Evolutionary conservation across 92 coral and sea anemone species (phyloP).

Genomic region (Zoanthus sociatus): DNA sequence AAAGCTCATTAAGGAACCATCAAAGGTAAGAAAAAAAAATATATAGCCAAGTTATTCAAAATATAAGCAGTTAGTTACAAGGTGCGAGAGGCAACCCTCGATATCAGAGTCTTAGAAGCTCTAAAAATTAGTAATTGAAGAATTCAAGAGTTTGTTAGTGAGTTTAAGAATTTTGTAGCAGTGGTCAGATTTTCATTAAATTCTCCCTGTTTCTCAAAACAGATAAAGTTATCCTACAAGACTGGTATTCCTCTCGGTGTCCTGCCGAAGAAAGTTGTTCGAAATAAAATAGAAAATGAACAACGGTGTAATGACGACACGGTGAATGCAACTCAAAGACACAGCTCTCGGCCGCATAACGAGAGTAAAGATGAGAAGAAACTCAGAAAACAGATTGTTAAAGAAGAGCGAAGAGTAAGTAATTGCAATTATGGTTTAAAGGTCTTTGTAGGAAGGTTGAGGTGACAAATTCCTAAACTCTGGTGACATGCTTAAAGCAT

Average conservation of each 20-base stretch:
- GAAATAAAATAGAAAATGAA: constrained; percentile 32
- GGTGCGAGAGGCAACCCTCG: no score
- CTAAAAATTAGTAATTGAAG: no score
- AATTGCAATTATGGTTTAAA: background rate
- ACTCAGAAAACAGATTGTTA: constrained; percentile 84
- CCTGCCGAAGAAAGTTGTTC: constrained; percentile 57
- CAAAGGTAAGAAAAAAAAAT: constrained; percentile 70
- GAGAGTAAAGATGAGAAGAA: constrained; percentile 92
- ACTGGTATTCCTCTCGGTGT: constrained; percentile 94
- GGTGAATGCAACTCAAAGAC: background rate
- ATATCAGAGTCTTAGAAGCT: no score
- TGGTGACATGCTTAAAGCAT: no score
- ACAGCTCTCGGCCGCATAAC: constrained; percentile 54
- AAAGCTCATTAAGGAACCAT: constrained; percentile 82
- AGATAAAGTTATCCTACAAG: constrained; percentile 80
- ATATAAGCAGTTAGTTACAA: background rate
- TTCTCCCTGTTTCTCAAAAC: background rate
- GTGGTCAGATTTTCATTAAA: no score
- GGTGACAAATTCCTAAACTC: no score
- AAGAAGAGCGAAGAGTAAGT: constrained; percentile 87
- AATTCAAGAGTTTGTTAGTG: no score
- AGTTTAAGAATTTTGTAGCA: no score
- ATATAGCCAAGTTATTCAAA: background rate
- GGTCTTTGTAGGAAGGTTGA: no score
- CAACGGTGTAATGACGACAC: constrained; percentile 4